Conservation (phyloP, 2,113 vertebrate species). For the Colinus virginianus region DNA sequence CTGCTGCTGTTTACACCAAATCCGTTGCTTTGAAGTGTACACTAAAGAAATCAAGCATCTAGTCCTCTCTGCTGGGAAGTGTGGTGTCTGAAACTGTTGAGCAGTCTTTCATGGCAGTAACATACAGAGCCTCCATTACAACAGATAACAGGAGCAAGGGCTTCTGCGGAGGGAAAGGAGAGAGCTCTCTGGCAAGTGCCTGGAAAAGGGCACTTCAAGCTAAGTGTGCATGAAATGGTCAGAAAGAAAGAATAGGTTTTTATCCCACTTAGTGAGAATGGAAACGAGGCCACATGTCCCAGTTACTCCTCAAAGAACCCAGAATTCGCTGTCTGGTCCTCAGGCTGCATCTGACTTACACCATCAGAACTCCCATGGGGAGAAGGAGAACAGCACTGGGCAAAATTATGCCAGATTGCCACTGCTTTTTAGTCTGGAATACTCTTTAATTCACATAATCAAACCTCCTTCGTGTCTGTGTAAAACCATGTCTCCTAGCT, state of each 20-base stretch:
- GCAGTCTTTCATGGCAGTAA: not conserved
- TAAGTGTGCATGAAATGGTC: not conserved
- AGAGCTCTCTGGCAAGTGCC: conserved; percentile 1
- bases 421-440: not conserved
- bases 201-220: conserved; percentile 12
- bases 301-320: not conserved
- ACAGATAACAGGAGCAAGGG: conserved; percentile 27
- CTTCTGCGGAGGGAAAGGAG: not conserved
- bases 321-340: not conserved
- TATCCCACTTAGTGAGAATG: conserved; percentile 7
- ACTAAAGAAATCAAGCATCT: not conserved
- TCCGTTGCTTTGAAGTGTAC: conserved; percentile 18
- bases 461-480: not conserved
- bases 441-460: conserved; percentile 19
- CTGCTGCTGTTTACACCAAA: not conserved
- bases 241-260: conserved; percentile 26
- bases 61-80: not conserved
- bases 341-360: not conserved
- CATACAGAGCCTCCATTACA: not conserved
- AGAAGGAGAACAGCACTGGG: not conserved
- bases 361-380: fast-evolving
- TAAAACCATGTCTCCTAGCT: not conserved
- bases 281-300: not conserved
- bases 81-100: not conserved
- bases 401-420: not conserved